Percentiles rank a stretch among this genome's conserved stretches.
These are phyloP conservation scores for Harpagus bidentatus DNA, from an alignment of 2,113 vertebrate species.

Conservation along the genomic window DNA sequence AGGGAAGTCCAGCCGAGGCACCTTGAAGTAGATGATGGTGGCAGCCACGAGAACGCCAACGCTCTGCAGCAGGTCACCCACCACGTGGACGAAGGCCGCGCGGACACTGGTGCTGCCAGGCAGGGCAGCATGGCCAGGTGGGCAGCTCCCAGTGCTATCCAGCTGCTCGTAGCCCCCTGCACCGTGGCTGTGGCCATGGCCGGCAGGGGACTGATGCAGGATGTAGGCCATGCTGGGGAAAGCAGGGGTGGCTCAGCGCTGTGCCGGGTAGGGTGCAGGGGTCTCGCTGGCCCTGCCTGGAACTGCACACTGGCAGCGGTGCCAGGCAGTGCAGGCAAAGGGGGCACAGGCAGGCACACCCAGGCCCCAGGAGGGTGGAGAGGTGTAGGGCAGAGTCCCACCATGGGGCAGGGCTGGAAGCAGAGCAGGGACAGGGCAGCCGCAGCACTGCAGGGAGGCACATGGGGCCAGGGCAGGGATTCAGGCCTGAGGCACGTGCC, in stretches of 20 bases:
- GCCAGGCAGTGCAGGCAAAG: neutral
- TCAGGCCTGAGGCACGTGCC: accelerated
- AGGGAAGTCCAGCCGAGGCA: neutral
- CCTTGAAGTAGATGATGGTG: conserved; percentile 93
- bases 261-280: accelerated
- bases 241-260: neutral
- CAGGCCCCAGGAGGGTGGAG: neutral
- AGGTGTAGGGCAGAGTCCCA: neutral
- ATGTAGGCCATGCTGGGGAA: conserved; percentile 91
- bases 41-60: conserved; percentile 91
- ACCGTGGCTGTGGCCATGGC: conserved; percentile 74
- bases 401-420: neutral
- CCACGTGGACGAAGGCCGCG: conserved; percentile 92
- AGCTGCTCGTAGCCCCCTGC: conserved; percentile 81
- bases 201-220: conserved; percentile 86
- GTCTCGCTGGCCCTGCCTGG: neutral
- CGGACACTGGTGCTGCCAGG: conserved; percentile 89
- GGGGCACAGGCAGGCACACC: neutral
- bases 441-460: accelerated
- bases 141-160: conserved; percentile 66
- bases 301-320: accelerated
- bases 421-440: neutral
- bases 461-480: neutral
- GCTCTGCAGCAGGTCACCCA: conserved; percentile 96
- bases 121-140: conserved; percentile 49